Evolutionary conservation across 2,888 invertebrate species (phyloP).

Genomic region (Netelia virgata): DNA sequence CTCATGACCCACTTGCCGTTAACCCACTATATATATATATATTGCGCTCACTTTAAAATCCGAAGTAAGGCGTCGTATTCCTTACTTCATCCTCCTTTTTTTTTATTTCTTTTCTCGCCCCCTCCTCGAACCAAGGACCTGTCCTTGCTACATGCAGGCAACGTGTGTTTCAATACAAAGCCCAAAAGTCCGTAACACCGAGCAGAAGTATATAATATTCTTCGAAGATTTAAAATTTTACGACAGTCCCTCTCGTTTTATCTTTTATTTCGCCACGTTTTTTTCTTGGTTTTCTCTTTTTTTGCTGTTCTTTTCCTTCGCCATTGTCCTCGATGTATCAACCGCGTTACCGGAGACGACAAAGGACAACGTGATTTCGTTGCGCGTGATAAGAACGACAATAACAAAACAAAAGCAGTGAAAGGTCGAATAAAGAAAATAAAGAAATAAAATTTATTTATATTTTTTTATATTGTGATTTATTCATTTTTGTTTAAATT

Average conservation of each 20-base stretch:
- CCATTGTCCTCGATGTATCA: background rate
- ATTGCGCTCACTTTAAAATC: slow-evolving; percentile 1
- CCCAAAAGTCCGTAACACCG: background rate
- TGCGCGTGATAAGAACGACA: background rate
- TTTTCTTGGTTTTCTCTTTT: background rate
- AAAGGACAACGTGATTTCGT: background rate
- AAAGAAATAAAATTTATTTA: background rate
- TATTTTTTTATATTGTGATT: no score
- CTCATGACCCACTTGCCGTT: slow-evolving; percentile 57
- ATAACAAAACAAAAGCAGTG: background rate
- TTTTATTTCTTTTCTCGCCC: background rate
- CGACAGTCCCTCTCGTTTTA: background rate
- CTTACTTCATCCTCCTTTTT: slow-evolving; percentile 24
- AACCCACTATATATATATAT: slow-evolving; percentile 13
- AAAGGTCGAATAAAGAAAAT: background rate
- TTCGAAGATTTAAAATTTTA: slow-evolving; percentile 13
- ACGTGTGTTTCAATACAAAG: background rate
- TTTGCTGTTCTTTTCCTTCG: background rate
- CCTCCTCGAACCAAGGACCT: slow-evolving; percentile 39
- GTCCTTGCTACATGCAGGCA: slow-evolving; percentile 32
- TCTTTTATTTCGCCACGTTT: background rate
- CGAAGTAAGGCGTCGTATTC: slow-evolving; percentile 56
- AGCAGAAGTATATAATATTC: slow-evolving; percentile 17
- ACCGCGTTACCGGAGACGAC: background rate
- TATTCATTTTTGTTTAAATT: no score